Percentiles rank a stretch among this genome's conserved stretches.
Evolutionary conservation across 35 echinoderm and acorn worm genomes (phyloP).

Genomic region (Heliocidaris erythrogramma): DNA sequence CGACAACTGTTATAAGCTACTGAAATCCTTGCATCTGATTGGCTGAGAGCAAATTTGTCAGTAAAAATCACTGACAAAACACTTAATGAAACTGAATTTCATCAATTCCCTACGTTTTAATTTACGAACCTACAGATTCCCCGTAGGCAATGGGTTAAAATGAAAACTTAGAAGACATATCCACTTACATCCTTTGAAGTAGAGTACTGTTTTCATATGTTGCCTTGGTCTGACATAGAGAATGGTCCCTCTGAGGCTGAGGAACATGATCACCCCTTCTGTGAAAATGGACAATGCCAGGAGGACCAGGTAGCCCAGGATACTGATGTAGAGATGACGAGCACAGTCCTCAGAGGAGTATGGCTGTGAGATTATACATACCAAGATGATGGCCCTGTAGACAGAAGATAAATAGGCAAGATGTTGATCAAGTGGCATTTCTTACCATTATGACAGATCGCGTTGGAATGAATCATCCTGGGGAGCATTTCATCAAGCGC

Average conservation of each 20-base stretch:
- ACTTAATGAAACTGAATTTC: too few species aligned
- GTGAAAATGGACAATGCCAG: conserved; percentile 45
- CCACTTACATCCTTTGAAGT: conserved; percentile 71
- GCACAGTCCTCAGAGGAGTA: conserved; percentile 44
- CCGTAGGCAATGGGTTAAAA: not conserved
- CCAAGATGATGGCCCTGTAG: conserved; percentile 56
- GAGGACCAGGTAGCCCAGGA: conserved; percentile 70
- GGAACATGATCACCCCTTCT: conserved; percentile 61
- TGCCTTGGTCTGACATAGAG: conserved; percentile 75
- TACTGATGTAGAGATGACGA: conserved; percentile 52
- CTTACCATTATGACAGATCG: not conserved
- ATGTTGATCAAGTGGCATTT: not conserved
- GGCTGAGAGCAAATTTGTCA: too few species aligned
- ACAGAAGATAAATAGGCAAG: not conserved
- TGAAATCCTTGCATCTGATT: too few species aligned
- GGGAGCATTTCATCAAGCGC: too few species aligned
- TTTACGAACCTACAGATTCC: too few species aligned
- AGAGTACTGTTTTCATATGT: conserved; percentile 67
- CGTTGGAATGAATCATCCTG: not conserved
- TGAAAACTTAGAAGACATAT: not conserved
- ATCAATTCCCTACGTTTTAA: too few species aligned
- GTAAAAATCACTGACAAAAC: too few species aligned
- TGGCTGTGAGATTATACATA: conserved; percentile 44
- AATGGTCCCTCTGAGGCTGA: conserved; percentile 80
- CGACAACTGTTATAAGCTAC: too few species aligned